Percentiles rank a stretch among this genome's conserved stretches.
Conservation (phyloP, 35 echinoderm and acorn worm genomes). For the Patiria miniata region DNA sequence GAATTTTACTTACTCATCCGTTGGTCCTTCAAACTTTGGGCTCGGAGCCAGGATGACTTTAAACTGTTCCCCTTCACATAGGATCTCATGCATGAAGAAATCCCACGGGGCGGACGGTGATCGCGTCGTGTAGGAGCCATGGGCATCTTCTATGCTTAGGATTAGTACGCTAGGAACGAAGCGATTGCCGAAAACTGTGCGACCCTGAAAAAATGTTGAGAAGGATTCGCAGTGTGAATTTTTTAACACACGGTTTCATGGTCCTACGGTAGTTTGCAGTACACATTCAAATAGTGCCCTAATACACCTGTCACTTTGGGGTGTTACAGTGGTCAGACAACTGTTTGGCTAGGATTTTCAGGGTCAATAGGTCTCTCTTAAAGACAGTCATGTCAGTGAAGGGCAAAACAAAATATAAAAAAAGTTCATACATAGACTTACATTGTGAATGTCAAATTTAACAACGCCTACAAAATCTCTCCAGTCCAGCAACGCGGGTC, state of each 20-base stretch:
- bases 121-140: constrained; percentile 81
- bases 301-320: too few species aligned
- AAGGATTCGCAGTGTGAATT: background rate
- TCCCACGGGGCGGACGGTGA: constrained; percentile 59
- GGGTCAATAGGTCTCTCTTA: too few species aligned
- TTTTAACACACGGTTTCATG: too few species aligned
- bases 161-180: constrained; percentile 72
- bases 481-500: constrained; percentile 59
- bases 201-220: constrained; percentile 59
- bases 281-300: too few species aligned
- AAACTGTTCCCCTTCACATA: constrained; percentile 80
- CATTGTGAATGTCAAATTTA: constrained; percentile 89
- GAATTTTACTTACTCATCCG: constrained; percentile 85
- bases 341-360: too few species aligned
- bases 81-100: constrained; percentile 80
- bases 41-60: constrained; percentile 86
- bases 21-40: constrained; percentile 71
- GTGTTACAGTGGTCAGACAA: too few species aligned
- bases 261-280: too few species aligned
- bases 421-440: constrained; percentile 39
- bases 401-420: too few species aligned
- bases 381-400: too few species aligned
- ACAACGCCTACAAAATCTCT: constrained; percentile 93
- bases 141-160: constrained; percentile 76
- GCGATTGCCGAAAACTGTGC: constrained; percentile 84